These are phyloP conservation scores for Rhinatrema bivittatum DNA, from an alignment of 2,797 vertebrate genomes.

Conservation along the genomic window DNA sequence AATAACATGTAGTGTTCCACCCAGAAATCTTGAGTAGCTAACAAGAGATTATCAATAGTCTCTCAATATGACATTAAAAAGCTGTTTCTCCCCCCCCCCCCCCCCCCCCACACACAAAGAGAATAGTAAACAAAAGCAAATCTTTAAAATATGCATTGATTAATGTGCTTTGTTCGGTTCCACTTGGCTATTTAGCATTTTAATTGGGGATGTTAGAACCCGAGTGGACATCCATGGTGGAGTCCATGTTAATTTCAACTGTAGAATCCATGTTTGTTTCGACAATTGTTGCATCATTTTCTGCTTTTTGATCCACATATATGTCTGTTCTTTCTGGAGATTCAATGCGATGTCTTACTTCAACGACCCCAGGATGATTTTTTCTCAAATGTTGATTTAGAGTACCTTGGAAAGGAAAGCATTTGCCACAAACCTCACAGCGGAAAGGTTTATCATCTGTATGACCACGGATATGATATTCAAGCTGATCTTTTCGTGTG, in stretches of 20 bases:
- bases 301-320: conserved; percentile 71
- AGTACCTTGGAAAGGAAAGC: conserved; percentile 97
- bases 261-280: conserved; percentile 74
- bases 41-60: conserved; percentile 27
- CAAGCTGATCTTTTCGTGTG: conserved; percentile 95
- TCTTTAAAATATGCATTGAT: conserved; percentile 40
- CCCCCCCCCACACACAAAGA: conserved; percentile 31
- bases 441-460: conserved; percentile 98
- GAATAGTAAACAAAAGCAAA: conserved; percentile 37
- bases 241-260: conserved; percentile 62
- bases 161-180: conserved; percentile 56
- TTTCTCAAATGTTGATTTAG: conserved; percentile 98
- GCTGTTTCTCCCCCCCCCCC: conserved; percentile 15
- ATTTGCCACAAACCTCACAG: conserved; percentile 97
- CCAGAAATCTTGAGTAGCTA: conserved; percentile 41
- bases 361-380: conserved; percentile 83
- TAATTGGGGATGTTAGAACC: conserved; percentile 59
- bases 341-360: conserved; percentile 72
- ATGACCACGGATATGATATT: conserved; percentile 97
- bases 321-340: conserved; percentile 82
- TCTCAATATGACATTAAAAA: conserved; percentile 42
- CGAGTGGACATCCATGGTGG: too few relatives aligned
- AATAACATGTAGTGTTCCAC: conserved; percentile 34
- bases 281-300: conserved; percentile 63
- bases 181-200: conserved; percentile 22